phyloP scores from a whole-genome alignment of 2,888 invertebrate species.

The Deilephila porcellus region DNA sequence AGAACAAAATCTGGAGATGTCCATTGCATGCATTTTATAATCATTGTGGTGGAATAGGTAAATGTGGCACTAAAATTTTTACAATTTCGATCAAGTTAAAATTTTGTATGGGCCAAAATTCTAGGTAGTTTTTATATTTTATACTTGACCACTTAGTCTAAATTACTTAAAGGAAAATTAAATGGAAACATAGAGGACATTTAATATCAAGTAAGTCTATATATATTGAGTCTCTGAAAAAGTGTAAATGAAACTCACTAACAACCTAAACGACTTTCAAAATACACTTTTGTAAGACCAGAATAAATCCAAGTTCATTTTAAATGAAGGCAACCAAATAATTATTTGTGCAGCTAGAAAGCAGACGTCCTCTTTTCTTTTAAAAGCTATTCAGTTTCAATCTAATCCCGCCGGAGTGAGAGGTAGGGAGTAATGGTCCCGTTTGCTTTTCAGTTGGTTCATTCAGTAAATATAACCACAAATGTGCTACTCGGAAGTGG shows the following conservation, averaged over 20 bases:
- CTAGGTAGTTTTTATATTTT: no score
- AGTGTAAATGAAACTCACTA: background rate
- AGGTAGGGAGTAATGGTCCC: constrained; percentile 63
- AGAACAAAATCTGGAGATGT: no score
- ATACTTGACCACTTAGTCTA: no score
- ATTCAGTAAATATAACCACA: constrained; percentile 33
- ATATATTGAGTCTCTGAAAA: no score
- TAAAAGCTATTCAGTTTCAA: constrained; percentile 67
- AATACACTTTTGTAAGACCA: background rate
- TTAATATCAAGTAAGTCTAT: no score
- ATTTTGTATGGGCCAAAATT: no score
- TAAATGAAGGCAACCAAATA: constrained; percentile 15
- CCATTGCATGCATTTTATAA: no score
- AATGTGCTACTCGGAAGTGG: constrained; percentile 30
- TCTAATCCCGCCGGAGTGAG: constrained; percentile 64
- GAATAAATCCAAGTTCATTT: background rate
- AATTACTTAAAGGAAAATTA: no score
- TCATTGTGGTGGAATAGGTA: no score
- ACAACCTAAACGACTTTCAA: background rate
- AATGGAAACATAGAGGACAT: no score
- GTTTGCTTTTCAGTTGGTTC: constrained; percentile 44
- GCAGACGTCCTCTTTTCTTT: constrained; percentile 22
- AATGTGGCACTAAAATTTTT: no score
- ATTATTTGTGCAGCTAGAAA: constrained; percentile 9
- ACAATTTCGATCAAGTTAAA: no score